Evolutionary conservation across 1,140 invertebrate species (phyloP), one percentile per base, ranked within the genome.

Genomic region (Drosophila suzukii): DNA sequence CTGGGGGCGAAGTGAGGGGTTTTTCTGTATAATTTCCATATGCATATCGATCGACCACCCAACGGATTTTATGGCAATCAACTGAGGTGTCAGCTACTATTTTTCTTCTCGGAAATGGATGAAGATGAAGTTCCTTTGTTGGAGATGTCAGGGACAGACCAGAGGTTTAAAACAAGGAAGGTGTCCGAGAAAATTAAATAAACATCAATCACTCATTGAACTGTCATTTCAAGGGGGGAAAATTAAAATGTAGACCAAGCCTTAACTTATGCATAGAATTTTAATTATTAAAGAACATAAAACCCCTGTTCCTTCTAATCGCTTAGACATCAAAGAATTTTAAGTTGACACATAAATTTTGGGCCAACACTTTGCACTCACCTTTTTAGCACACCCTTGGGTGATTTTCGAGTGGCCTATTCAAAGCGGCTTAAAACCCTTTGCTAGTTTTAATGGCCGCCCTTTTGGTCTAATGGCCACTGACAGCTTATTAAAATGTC

Each of bases 401-500:
- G 32, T 20, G 13, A 66, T 66, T 62, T 50, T 47, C 30, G 13
- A 24, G 4, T 15, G 24, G 44, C 39, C 32, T 43, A 24, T 49
- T 46, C 24, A 56, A 81, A 74, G 38, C 43, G 36, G 44, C 70
- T 79, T 57, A 63, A 66, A 41, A 34, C 38, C 54, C 54, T 57
- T 47, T 70, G 15, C 11, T 47, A 47, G 27, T 55, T 58, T 63
- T 62, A 56, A 68, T 63, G 41, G 27, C 58, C 34, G 10, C n/a
- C 39, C 56, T 59, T 70, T 65, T 8, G n/a, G 30, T 41, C 55
- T 70, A 39, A 70, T 82, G 66, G 49, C 75, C 54, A 57, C 78
- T 89, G 84, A 81, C 80, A 84, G 73, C 73, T 89, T 78, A 88
- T 88, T 77, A 88, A 88, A 84, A 68, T 74, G 80, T 65, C 80